These are phyloP conservation scores for Pinna nobilis DNA, from an alignment of 1,140 invertebrate species.

Conservation along the genomic window DNA sequence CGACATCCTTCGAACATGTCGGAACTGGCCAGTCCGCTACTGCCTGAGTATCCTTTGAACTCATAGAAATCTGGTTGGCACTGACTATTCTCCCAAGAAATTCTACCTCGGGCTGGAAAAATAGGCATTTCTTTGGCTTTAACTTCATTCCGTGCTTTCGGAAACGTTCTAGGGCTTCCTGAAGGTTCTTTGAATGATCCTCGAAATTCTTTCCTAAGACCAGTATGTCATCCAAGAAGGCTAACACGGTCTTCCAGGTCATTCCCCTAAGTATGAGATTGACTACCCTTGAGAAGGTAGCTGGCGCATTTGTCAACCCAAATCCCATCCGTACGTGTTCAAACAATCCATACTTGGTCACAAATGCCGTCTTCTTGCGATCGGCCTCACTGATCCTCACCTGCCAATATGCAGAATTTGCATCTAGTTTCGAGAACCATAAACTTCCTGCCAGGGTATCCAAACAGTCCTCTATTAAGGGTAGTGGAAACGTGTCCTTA, in stretches of 20 bases:
- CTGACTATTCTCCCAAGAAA: constrained; percentile 22
- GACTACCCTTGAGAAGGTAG: constrained; percentile 22
- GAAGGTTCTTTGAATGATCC: constrained; percentile 20
- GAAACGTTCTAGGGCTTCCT: constrained; percentile 22
- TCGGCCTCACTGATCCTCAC: constrained; percentile 62
- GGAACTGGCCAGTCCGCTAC: constrained; percentile 13
- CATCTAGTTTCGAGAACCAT: constrained; percentile 35
- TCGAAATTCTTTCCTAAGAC: constrained; percentile 21
- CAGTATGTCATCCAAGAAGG: constrained; percentile 33
- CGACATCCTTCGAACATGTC: constrained; percentile 12
- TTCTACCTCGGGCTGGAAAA: constrained; percentile 22
- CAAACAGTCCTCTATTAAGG: constrained; percentile 26
- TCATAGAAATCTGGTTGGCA: constrained; percentile 1
- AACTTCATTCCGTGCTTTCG: constrained; percentile 19
- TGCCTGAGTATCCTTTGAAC: constrained; percentile 12
- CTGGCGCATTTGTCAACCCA: constrained; percentile 18
- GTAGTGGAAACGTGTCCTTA: constrained; percentile 28
- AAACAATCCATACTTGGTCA: constrained; percentile 19
- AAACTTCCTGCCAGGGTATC: constrained; percentile 29
- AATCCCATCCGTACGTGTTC: constrained; percentile 4
- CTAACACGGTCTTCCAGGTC: constrained; percentile 18
- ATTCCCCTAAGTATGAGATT: constrained; percentile 20
- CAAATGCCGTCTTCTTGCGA: constrained; percentile 62
- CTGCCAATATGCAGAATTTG: constrained; percentile 63
- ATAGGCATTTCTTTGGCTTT: constrained; percentile 28